Conservation (phyloP, 2,888 invertebrate genomes). For the Athrips mouffetella region DNA sequence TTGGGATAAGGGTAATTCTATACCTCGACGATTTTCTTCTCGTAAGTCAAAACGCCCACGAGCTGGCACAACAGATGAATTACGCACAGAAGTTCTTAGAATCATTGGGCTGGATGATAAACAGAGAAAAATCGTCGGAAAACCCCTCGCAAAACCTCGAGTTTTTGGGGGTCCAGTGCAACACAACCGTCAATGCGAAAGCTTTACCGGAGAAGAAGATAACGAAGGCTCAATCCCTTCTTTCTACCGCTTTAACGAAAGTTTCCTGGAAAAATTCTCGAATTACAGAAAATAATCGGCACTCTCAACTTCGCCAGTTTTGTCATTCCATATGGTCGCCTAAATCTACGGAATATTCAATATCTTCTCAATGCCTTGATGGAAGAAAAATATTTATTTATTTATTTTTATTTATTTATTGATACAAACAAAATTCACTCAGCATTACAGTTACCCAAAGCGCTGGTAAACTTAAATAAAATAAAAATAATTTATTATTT, state of each 20-base stretch:
- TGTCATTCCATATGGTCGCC: neutral
- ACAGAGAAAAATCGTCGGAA: constrained; percentile 11
- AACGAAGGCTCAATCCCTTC: neutral
- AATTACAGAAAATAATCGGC: neutral
- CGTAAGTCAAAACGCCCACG: constrained; percentile 13
- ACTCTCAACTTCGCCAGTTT: constrained; percentile 3
- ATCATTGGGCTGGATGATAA: constrained; percentile 21
- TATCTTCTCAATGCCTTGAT: too few relatives aligned
- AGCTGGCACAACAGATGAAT: neutral
- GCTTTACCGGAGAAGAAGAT: constrained; percentile 1
- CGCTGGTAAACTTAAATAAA: too few relatives aligned
- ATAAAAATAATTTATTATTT: too few relatives aligned
- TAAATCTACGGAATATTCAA: too few relatives aligned
- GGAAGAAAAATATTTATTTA: too few relatives aligned
- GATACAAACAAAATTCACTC: too few relatives aligned
- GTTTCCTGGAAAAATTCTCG: neutral
- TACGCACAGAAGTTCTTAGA: neutral
- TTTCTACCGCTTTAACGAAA: neutral
- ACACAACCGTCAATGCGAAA: constrained; percentile 17
- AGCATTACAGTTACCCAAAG: too few relatives aligned
- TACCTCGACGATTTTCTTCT: constrained; percentile 24
- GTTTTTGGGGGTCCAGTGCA: constrained; percentile 22
- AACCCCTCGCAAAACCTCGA: constrained; percentile 8
- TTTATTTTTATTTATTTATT: too few relatives aligned
- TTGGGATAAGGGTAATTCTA: constrained; percentile 14